Evolutionary conservation across 1,140 invertebrate species (phyloP).

Genomic region (Drosophila azteca): DNA sequence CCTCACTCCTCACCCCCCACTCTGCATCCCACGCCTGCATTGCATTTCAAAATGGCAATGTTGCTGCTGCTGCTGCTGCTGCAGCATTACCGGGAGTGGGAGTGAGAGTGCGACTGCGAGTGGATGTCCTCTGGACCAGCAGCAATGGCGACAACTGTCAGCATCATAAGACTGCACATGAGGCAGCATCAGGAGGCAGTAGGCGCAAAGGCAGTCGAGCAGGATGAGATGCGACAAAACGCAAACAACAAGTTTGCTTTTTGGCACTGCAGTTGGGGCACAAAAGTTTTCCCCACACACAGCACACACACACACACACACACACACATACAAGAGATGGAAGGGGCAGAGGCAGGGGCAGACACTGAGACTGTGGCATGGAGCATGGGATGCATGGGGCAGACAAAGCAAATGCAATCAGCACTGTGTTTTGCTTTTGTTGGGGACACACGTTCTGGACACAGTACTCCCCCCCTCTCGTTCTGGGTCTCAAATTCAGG

Average conservation of each 20-base stretch:
- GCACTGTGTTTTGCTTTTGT: constrained; percentile 59
- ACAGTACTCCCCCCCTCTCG: background rate
- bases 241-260: constrained; percentile 72
- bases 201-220: background rate
- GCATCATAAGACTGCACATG: constrained; percentile 70
- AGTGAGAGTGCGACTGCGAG: background rate
- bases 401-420: constrained; percentile 71
- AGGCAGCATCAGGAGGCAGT: constrained; percentile 25
- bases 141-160: constrained; percentile 73
- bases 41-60: constrained; percentile 63
- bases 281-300: background rate
- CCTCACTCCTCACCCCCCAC: constrained; percentile 12
- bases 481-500: constrained; percentile 36
- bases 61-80: constrained; percentile 11
- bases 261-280: constrained; percentile 62
- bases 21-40: constrained; percentile 36
- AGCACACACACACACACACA: constrained; percentile 24
- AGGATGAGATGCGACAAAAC: constrained; percentile 41
- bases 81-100: constrained; percentile 8
- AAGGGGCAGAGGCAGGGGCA: background rate
- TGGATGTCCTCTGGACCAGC: constrained; percentile 26
- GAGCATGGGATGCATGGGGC: constrained; percentile 25
- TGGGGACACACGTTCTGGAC: background rate
- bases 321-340: constrained; percentile 1
- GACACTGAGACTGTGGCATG: constrained; percentile 3